Base-by-base conservation (phyloP, 2,888 invertebrate species). In the Eilema caniola region DNA sequence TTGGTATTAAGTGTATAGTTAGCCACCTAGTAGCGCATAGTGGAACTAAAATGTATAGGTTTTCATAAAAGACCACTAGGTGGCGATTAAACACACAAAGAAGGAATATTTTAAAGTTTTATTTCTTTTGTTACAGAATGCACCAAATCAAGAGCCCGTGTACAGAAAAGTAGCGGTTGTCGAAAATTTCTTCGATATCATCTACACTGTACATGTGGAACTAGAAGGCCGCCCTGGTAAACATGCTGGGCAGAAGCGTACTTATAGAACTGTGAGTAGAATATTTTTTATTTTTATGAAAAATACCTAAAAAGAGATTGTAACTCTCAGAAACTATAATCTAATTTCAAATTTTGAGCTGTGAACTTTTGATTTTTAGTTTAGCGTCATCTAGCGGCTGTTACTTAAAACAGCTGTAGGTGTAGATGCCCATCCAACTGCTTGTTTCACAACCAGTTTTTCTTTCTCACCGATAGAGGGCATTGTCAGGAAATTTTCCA, bases 141-240 rank as follows among this genome's bases (percentile, higher is more conserved):
- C 97, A 11, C 92, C 96, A 62, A 96, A 93, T 83, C 97, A 97
- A 76, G 97, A 97, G 72, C 96, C 97, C 68, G 97, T 97, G 23
- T 99, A 98, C 93, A 97, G 99, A 87, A 98, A 98, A 90, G 99
- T 99, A 63, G 99, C 99, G 0, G 97, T 99, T 56, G 99, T 99
- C n/a, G 99, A 99, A 94, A 98, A 99, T 89, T 99, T 99, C 95
- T 99, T 99, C 91, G 98, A 99, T 90, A 99, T 99, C 78, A 99
- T 99, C 88, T 99, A 99, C 94, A 98, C 98, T 66, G 98, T 99
- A 23, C 99, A 99, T 90, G 99, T 99, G 69, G 99, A 98, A 88
- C 96, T 98, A 85, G 98, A 99, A 90, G 99, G 99, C 67, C 96
- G 98, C 81, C 97, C 97, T 67, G 98, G 99, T 70, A 98, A 98